Evolutionary conservation across 1,140 invertebrate genomes (phyloP).

Genomic region (Aplysia californica): DNA sequence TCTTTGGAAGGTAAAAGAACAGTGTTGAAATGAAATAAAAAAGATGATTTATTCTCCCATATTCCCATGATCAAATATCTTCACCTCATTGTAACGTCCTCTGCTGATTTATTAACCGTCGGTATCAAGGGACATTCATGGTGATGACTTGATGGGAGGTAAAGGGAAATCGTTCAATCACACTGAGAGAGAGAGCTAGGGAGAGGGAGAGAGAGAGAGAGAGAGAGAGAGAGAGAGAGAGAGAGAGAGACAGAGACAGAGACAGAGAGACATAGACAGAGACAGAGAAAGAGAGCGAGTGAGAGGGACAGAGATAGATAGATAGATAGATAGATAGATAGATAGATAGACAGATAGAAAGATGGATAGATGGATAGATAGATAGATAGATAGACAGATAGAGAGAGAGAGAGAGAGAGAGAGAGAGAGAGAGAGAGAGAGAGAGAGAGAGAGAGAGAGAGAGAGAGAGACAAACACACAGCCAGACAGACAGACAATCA

Average conservation of each 20-base stretch:
- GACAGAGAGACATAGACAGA: not conserved
- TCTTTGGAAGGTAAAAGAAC: no score
- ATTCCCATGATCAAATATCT: no score
- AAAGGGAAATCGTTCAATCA: no score
- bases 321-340: not conserved
- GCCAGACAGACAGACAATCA: not conserved
- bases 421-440: not conserved
- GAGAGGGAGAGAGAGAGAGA: not conserved
- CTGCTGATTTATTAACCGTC: no score
- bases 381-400: not conserved
- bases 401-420: not conserved
- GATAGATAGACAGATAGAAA: not conserved
- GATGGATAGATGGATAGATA: not conserved
- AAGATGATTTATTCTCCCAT: no score
- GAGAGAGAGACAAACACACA: not conserved
- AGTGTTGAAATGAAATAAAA: no score
- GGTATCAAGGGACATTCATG: no score
- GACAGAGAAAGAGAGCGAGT: not conserved
- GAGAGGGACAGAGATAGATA: not conserved
- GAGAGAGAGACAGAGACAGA: not conserved
- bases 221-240: not conserved
- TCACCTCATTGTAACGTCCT: no score
- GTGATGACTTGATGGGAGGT: no score
- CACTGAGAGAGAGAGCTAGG: not conserved
- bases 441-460: not conserved